Conservation (phyloP, 1,140 invertebrate species). For the Megathymus violae region DNA sequence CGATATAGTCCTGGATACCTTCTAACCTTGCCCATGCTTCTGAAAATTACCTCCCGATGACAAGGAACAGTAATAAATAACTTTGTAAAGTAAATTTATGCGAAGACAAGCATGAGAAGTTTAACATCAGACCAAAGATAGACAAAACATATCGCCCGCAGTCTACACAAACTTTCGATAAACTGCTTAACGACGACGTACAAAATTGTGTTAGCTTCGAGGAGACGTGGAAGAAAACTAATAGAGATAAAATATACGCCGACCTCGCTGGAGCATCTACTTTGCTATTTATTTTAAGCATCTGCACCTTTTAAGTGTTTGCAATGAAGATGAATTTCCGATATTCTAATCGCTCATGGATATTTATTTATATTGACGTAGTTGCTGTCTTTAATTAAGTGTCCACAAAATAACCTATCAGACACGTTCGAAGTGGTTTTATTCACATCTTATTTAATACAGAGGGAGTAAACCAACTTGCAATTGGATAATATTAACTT, state of each 20-base stretch:
- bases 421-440: no score
- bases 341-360: not conserved
- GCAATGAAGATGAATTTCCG: slow-evolving; percentile 5
- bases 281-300: slow-evolving; percentile 31
- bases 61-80: no score
- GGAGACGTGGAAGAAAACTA: slow-evolving; percentile 26
- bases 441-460: no score
- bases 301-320: slow-evolving; percentile 29
- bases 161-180: slow-evolving; percentile 41
- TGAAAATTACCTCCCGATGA: no score
- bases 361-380: slow-evolving; percentile 2
- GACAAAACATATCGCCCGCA: slow-evolving; percentile 9
- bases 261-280: slow-evolving; percentile 12
- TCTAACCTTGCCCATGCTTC: no score
- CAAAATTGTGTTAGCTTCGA: slow-evolving; percentile 38
- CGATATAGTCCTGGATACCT: no score
- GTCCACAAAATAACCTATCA: not conserved
- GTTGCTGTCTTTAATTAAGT: not conserved
- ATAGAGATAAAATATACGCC: slow-evolving; percentile 29
- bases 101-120: slow-evolving; percentile 2
- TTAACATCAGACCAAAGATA: not conserved
- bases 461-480: no score
- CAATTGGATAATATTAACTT: no score
- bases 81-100: slow-evolving; percentile 1
- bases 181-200: slow-evolving; percentile 40